Conservation (phyloP, 2,797 vertebrate genomes). For the Lacerta bilineata region DNA sequence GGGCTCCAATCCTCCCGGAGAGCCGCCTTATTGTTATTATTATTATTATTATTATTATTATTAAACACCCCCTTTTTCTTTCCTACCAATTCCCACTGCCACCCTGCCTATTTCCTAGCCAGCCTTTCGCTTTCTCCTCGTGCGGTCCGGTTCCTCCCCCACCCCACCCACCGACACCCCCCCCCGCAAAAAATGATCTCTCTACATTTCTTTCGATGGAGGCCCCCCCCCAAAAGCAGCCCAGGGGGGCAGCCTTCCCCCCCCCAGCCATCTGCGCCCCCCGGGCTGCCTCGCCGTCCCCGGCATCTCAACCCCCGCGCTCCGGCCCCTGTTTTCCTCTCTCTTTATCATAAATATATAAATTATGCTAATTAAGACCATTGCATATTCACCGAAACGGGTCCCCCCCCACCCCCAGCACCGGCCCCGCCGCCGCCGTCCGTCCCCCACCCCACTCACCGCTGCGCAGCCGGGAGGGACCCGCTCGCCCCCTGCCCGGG, state of each 20-base stretch:
- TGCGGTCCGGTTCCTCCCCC: not conserved
- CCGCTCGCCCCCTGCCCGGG: constrained; percentile 49
- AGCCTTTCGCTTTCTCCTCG: too few species aligned
- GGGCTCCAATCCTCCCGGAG: not conserved
- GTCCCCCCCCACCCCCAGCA: constrained; percentile 63
- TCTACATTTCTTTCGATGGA: not conserved
- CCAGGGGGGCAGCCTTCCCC: not conserved
- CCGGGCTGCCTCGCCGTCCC: constrained; percentile 32
- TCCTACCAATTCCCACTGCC: not conserved
- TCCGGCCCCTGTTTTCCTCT: constrained; percentile 68
- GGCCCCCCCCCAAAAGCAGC: not conserved
- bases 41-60: too few species aligned
- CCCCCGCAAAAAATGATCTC: not conserved
- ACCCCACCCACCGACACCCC: not conserved
- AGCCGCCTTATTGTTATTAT: too few species aligned
- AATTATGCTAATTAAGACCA: constrained; percentile 99
- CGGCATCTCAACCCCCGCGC: constrained; percentile 36
- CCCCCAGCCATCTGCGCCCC: not conserved
- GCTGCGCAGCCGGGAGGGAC: constrained; percentile 78
- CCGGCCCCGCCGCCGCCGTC: constrained; percentile 73
- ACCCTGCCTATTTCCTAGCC: not conserved
- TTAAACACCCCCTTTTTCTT: constrained; percentile 72
- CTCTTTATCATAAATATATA: constrained; percentile 99
- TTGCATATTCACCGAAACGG: constrained; percentile 94
- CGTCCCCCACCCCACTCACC: constrained; percentile 45